Base-by-base conservation (phyloP, 2,888 invertebrate genomes). In the Eristalis intricaria region DNA sequence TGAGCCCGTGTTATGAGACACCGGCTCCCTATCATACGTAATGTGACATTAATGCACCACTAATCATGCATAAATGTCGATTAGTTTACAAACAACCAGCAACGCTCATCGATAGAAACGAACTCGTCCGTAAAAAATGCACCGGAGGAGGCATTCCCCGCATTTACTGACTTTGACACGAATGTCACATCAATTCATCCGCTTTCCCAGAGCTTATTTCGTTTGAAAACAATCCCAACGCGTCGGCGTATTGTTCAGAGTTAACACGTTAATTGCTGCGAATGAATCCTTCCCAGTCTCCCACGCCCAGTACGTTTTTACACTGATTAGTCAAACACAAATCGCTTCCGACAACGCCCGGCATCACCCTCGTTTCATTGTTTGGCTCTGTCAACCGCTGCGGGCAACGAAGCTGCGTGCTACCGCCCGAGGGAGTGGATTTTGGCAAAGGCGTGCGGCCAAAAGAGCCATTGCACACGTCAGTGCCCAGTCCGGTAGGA, bases 391-490 rank as follows among this genome's bases (percentile, higher is more conserved):
- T 74, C 66, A 32, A 84, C 26, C 68, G 83, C 86, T 79, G n/a
- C 43, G 68, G 79, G 86, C 65, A 64, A 78, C 63, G 23, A 4
- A 29, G n/a, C 60, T 60, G 19, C 38, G 60, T 32, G 70, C 43
- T 65, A 65, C 61, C 82, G 73, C 78, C 68, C 32, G n/a, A 69
- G 75, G 79, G 32, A 26, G 35, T 65, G n/a, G 35, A 50, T 70
- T 86, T 82, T 68, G 79, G 83, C 75, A 58, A 35, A 58, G 70
- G 58, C 61, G 78, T 76, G 83, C 86, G 26, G 84, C 66, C 70
- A 87, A 87, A 87, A 75, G 86, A 87, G 86, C 86, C 71, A 83
- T 74, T 87, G 68, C 79, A 71, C 78, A 84, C 75, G 77, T 40
- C 77, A 80, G 23, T 73, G 70, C 78, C 22, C 65, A 71, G 32